phyloP scores from a whole-genome alignment of 1,140 invertebrate genomes.

The Drosophila serrata region DNA sequence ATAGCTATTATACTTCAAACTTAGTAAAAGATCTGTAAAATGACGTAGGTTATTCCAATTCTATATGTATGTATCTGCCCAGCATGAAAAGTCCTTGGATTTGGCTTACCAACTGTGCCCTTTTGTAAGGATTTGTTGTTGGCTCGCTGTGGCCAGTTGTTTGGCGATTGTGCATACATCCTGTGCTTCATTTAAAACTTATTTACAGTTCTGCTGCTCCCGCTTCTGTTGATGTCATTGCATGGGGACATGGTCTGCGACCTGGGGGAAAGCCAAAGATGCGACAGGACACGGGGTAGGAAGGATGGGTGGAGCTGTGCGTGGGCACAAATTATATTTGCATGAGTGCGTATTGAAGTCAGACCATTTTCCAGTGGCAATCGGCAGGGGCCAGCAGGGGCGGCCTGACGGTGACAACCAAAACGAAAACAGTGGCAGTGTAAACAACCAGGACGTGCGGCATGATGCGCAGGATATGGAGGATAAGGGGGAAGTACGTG shows the following conservation, averaged over 20 bases:
- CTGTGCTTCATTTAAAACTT: slow-evolving; percentile 51
- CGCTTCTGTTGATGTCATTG: slow-evolving; percentile 37
- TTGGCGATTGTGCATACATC: slow-evolving; percentile 41
- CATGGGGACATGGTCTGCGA: slow-evolving; percentile 25
- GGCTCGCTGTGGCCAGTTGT: slow-evolving; percentile 28
- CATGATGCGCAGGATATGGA: slow-evolving; percentile 14
- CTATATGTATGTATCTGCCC: background rate
- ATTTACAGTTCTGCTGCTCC: slow-evolving; percentile 34
- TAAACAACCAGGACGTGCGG: slow-evolving; percentile 59
- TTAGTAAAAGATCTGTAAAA: too few relatives aligned
- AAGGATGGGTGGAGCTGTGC: slow-evolving; percentile 15
- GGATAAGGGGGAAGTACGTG: slow-evolving; percentile 41
- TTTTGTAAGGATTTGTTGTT: slow-evolving; percentile 10
- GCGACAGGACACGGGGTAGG: background rate
- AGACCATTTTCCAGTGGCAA: slow-evolving; percentile 29
- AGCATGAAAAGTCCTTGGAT: slow-evolving; percentile 3
- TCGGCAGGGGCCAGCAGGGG: slow-evolving; percentile 9
- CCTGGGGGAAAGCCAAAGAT: background rate
- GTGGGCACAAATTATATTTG: slow-evolving; percentile 68
- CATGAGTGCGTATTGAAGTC: slow-evolving; percentile 74
- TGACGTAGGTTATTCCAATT: background rate
- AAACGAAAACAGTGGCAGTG: slow-evolving; percentile 62
- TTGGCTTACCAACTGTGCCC: slow-evolving; percentile 13
- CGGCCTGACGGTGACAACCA: slow-evolving; percentile 40
- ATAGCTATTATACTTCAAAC: too few relatives aligned